Base-by-base conservation (phyloP, 2,797 vertebrate genomes). In the Champsocephalus gunnari region DNA sequence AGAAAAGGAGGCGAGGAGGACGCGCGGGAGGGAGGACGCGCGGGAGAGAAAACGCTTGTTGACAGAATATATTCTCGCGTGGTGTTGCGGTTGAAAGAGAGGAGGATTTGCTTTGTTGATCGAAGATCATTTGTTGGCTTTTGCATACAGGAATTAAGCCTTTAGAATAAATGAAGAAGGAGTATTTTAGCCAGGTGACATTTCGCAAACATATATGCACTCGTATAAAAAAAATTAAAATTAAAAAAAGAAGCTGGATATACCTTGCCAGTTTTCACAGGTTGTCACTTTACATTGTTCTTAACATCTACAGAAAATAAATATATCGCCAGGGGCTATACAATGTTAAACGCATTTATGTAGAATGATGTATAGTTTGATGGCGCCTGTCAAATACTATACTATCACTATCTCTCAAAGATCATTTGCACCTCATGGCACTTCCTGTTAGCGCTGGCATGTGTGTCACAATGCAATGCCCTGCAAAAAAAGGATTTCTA, bases 311-410 rank as follows among this genome's bases (percentile, higher is more conserved):
- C 49, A 47, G 9, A 74, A 9, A 47, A 11, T 41, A 70, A 57
- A 65, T 16, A 44, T 21, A 19, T 58, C 24, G 7, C 4, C 53
- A 13, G 17, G 49, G 58, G 17, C 43, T 38, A 24, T 71, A 17
- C 67, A 80, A 60, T 63, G 8, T 63, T 64, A 16, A 66, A 74
- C 61, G 28, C 13, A 66, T 79, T 78, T 49, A 69, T 71, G 66
- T 1, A 24, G 58, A 76, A 12, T 32, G 28, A 44, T 43, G 45
- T 19, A 63, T 5, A 19, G 16, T 59, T 41, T 65, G n/a, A 66
- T 71, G 57, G 34, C 5, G 0, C 17, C 16, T 65, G 68, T 77
- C 67, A 66, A 44, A 65, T 48, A 47, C 8, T 17, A 47, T 64
- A 51, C 28, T 4, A 14, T 49, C 3, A n/a, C 55, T 2, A 19